Evolutionary conservation across 2,113 vertebrate species (phyloP).

Genomic region (Sturnus vulgaris): DNA sequence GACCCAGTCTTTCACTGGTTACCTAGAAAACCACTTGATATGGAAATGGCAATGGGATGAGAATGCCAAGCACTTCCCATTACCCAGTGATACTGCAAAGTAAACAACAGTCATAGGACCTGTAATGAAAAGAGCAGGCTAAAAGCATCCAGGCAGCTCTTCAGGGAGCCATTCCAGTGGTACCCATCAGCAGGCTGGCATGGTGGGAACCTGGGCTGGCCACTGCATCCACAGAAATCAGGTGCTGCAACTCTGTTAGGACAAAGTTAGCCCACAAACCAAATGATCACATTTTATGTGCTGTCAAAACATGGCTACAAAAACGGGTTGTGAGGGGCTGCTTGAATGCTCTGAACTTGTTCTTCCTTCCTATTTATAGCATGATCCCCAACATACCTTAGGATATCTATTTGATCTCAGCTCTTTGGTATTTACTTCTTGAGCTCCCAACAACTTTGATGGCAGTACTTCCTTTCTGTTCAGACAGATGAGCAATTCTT

Average conservation of each 20-base stretch:
- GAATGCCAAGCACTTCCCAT: neutral
- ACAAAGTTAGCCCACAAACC: neutral
- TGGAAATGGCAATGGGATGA: neutral
- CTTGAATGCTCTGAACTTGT: neutral
- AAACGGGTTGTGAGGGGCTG: neutral
- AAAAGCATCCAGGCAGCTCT: neutral
- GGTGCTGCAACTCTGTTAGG: neutral
- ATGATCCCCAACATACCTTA: neutral
- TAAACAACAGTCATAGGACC: neutral
- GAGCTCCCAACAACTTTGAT: neutral
- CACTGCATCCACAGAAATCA: neutral
- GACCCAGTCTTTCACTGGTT: neutral
- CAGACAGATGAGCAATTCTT: neutral
- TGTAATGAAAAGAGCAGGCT: neutral
- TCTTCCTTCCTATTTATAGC: neutral
- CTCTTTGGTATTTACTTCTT: neutral
- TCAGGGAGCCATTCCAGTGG: accelerated
- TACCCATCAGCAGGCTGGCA: neutral
- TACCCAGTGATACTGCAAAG: accelerated
- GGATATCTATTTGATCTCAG: neutral
- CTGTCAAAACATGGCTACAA: neutral
- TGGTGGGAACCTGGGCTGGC: neutral
- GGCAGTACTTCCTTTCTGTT: neutral
- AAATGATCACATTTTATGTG: neutral
- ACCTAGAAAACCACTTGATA: neutral